Conservation (phyloP, 2,888 invertebrate genomes). For the Drosophila mimetica region DNA sequence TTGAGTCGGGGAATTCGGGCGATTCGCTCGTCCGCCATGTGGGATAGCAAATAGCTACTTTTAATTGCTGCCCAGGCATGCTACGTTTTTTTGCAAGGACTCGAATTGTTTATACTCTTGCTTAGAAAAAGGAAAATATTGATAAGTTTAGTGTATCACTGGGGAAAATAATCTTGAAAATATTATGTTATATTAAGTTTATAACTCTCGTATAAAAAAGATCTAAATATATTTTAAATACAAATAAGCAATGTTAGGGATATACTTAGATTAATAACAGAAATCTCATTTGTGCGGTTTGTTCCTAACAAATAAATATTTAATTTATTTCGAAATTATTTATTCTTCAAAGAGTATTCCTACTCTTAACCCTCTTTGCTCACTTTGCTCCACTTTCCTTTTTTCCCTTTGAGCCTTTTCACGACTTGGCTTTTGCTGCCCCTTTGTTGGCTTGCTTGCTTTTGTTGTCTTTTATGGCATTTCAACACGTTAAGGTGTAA, state of each 20-base stretch:
- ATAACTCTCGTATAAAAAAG: too few species aligned
- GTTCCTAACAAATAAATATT: too few species aligned
- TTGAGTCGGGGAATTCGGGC: slow-evolving; percentile 9
- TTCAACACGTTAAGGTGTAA: slow-evolving; percentile 70
- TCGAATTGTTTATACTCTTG: slow-evolving; percentile 7
- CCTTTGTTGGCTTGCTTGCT: slow-evolving; percentile 12
- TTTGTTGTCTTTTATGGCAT: slow-evolving; percentile 46
- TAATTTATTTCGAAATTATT: too few species aligned
- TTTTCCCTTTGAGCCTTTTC: slow-evolving; percentile 19
- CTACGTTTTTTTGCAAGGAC: too few species aligned
- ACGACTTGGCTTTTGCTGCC: slow-evolving; percentile 10
- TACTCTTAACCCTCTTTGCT: not conserved
- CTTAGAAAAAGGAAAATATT: too few species aligned
- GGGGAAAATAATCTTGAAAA: too few species aligned
- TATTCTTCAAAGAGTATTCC: slow-evolving; percentile 5
- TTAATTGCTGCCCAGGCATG: slow-evolving; percentile 32
- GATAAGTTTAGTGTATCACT: too few species aligned
- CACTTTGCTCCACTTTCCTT: slow-evolving; percentile 9
- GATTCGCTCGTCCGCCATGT: slow-evolving; percentile 17
- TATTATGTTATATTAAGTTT: too few species aligned
- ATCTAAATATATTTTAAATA: too few species aligned
- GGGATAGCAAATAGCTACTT: slow-evolving; percentile 29
- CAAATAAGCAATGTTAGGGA: too few species aligned
- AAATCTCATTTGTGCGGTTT: too few species aligned
- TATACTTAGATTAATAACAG: too few species aligned